A percentile compares a stretch with the other conserved stretches of the same genome.
Conservation (phyloP, 2,888 invertebrate genomes). For the Pseudanteris insignis region DNA sequence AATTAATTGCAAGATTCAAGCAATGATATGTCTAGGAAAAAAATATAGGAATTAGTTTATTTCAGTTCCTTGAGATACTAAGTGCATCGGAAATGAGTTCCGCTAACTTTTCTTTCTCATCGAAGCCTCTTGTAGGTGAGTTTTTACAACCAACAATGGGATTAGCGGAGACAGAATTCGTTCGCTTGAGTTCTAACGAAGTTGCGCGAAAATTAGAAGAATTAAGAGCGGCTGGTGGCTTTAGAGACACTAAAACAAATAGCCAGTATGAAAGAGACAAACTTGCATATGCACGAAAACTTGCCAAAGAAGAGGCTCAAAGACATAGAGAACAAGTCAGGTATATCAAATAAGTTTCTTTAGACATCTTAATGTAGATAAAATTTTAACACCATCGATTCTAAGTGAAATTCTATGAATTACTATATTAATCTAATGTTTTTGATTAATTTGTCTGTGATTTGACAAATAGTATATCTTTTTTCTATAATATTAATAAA, state of each 20-base stretch:
- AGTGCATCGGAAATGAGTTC: constrained; percentile 73
- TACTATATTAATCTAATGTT: too few species aligned
- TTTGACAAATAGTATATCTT: too few species aligned
- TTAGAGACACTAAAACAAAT: constrained; percentile 67
- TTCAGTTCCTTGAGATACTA: constrained; percentile 62
- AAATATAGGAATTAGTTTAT: too few species aligned
- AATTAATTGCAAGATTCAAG: too few species aligned
- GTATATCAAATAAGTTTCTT: too few species aligned
- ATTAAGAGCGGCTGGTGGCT: constrained; percentile 75
- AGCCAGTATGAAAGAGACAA: constrained; percentile 64
- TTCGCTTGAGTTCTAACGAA: constrained; percentile 83
- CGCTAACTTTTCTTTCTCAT: constrained; percentile 93
- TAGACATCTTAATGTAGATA: too few species aligned
- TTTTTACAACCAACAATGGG: constrained; percentile 80
- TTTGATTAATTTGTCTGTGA: too few species aligned
- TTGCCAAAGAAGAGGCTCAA: constrained; percentile 75
- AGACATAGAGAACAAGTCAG: constrained; percentile 67
- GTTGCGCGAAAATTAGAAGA: constrained; percentile 77
- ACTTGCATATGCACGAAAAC: constrained; percentile 74
- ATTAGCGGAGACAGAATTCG: constrained; percentile 74
- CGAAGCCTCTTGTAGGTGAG: constrained; percentile 88
- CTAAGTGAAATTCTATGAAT: too few species aligned
- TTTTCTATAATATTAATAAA: too few species aligned
- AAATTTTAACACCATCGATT: too few species aligned
- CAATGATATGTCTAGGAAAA: neutral